A percentile compares a stretch with the other conserved stretches of the same genome.
Evolutionary conservation across 1,140 invertebrate genomes (phyloP).

Genomic region (Mizuhopecten yessoensis): DNA sequence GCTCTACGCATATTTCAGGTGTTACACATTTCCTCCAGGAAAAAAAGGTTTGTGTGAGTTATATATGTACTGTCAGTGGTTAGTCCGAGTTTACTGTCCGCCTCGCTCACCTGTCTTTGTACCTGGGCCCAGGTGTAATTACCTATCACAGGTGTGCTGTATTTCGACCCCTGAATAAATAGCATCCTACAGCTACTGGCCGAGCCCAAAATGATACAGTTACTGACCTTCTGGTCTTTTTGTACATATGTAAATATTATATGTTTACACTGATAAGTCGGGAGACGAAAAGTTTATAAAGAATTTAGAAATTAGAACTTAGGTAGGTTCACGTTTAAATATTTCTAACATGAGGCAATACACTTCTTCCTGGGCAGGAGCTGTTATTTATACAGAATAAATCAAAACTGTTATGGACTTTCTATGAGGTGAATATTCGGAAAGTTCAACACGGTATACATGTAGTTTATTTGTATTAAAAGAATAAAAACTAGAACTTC

Average conservation of each 20-base stretch:
- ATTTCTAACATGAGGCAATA: not conserved
- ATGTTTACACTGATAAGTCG: too few relatives aligned
- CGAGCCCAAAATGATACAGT: not conserved
- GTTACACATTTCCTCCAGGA: not conserved
- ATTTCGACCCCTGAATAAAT: not conserved
- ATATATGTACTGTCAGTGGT: not conserved
- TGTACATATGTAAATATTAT: too few relatives aligned
- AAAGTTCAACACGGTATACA: not conserved
- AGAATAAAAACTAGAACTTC: too few relatives aligned
- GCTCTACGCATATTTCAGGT: not conserved
- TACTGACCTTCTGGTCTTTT: not conserved
- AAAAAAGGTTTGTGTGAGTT: not conserved
- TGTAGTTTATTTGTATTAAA: too few relatives aligned
- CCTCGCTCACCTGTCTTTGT: not conserved
- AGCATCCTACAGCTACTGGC: not conserved
- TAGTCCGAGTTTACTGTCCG: not conserved
- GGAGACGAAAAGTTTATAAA: too few relatives aligned
- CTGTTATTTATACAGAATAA: not conserved
- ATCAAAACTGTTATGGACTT: slow-evolving; percentile 1
- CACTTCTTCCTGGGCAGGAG: not conserved
- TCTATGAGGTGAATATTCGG: not conserved
- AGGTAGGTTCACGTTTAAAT: slow-evolving; percentile 9
- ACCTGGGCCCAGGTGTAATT: not conserved
- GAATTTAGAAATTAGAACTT: too few relatives aligned
- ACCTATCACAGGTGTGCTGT: not conserved